Base-by-base conservation (phyloP, 2,797 vertebrate genomes). In the Gymnoscopelus braueri region DNA sequence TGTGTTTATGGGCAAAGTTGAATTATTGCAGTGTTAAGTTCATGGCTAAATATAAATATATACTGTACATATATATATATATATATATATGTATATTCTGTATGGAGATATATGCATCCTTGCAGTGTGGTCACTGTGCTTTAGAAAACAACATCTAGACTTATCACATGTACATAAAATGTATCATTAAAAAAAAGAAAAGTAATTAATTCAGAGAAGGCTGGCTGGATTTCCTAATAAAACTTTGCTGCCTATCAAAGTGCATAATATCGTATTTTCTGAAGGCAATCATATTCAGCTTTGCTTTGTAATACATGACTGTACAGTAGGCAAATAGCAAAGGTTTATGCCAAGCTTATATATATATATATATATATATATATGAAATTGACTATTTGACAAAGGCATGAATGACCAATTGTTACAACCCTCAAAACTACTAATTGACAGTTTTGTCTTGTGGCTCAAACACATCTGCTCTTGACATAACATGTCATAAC, bases 191-290 rank as follows among this genome's bases (percentile, higher is more conserved):
- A 78, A 60, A 77, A 84, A 81, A 74, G 47, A 19, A 55, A 83
- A 82, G 39, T 58, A 71, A 69, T 60, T 14, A 54, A 63, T 54
- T 39, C 60, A 52, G 60, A 73, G 71, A 76, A 85, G 80, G 53
- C 75, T 68, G 65, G 63, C 54, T 48, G 44, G 48, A 70, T 64
- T 66, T 77, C 60, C 79, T 83, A 47, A 49, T 62, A 74, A 72
- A 90, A 83, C 75, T 8, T 65, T 74, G 79, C 74, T 86, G 82
- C 82, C 80, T 83, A 83, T 88, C 87, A 94, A 94, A 94, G 93
- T 94, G 94, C 94, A 92, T 93, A 93, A 88, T 90, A 85, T 90
- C 79, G 26, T 53, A 84, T 83, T 80, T 87, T 72, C 82, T 75
- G 71, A 66, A 87, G 75, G 74, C 51, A 71, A 77, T 71, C 63